Conservation (phyloP, 2,888 invertebrate genomes). For the Eristalis tenax region DNA sequence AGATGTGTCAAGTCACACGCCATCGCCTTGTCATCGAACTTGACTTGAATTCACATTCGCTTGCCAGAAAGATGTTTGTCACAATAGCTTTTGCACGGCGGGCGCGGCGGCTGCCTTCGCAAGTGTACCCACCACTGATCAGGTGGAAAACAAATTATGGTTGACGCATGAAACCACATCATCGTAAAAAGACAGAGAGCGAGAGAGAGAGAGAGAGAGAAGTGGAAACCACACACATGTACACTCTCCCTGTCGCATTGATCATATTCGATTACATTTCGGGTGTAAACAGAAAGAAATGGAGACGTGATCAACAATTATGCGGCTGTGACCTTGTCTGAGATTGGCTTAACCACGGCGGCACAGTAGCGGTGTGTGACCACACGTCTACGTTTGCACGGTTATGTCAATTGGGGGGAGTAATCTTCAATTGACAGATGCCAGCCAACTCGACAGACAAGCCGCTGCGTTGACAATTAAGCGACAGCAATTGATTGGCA, state of each 20-base stretch:
- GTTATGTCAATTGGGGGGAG: background rate
- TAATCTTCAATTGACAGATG: background rate
- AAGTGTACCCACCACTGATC: background rate
- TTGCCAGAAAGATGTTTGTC: background rate
- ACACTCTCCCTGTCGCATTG: background rate
- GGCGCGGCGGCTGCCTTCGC: background rate
- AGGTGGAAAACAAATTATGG: background rate
- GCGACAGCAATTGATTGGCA: background rate
- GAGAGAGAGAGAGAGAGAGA: too few relatives aligned
- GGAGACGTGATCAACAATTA: background rate
- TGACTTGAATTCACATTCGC: background rate
- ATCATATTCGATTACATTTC: background rate
- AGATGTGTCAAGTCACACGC: background rate
- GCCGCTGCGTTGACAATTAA: background rate
- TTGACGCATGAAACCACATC: background rate
- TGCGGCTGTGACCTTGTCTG: slow-evolving; percentile 1
- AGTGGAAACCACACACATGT: too few relatives aligned
- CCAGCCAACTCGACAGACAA: background rate
- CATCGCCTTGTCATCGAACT: background rate
- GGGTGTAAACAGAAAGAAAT: background rate
- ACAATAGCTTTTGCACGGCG: background rate
- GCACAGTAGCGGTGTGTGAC: background rate
- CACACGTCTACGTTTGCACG: background rate
- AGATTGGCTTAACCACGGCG: background rate
- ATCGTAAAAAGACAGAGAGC: too few relatives aligned